These are phyloP conservation scores for Steinernema scapterisci DNA, from an alignment of 2,888 invertebrate species.

Conservation along the genomic window DNA sequence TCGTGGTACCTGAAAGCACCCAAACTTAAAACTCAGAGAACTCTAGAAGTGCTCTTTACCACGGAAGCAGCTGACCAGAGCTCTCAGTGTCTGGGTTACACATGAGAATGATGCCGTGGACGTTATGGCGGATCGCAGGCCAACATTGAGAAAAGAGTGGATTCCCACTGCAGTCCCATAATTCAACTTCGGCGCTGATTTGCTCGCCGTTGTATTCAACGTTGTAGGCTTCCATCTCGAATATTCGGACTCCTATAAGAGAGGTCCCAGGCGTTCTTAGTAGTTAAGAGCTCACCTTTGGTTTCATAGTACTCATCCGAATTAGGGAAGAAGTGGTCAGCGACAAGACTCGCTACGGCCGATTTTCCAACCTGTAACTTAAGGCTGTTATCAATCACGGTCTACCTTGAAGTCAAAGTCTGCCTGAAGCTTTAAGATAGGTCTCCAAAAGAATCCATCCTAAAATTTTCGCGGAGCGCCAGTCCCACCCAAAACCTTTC, in stretches of 20 bases:
- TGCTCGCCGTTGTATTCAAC: conserved; percentile 74
- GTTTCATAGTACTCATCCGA: conserved; percentile 19
- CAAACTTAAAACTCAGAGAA: too few relatives aligned
- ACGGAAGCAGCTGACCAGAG: conserved; percentile 56
- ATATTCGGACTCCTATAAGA: conserved; percentile 72
- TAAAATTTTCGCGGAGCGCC: conserved; percentile 14
- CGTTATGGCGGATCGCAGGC: conserved; percentile 77
- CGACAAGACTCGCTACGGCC: conserved; percentile 5
- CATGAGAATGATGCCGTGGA: conserved; percentile 77
- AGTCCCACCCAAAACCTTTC: background rate
- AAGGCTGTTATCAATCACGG: too few relatives aligned
- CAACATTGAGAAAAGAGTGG: conserved; percentile 79
- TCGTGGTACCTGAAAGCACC: conserved; percentile 48
- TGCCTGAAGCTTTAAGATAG: background rate
- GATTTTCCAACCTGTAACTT: conserved; percentile 13
- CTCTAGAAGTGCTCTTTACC: conserved; percentile 45
- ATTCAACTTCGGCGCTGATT: conserved; percentile 76
- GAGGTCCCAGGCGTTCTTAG: too few relatives aligned
- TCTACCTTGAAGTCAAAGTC: too few relatives aligned
- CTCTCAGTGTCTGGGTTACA: conserved; percentile 72
- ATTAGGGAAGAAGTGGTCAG: conserved; percentile 7
- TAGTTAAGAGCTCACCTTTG: conserved; percentile 15
- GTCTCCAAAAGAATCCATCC: background rate
- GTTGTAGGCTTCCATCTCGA: conserved; percentile 78
- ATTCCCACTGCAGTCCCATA: conserved; percentile 81